Evolutionary conservation across 2,888 invertebrate species (phyloP).

Genomic region (Tenthredo notha): DNA sequence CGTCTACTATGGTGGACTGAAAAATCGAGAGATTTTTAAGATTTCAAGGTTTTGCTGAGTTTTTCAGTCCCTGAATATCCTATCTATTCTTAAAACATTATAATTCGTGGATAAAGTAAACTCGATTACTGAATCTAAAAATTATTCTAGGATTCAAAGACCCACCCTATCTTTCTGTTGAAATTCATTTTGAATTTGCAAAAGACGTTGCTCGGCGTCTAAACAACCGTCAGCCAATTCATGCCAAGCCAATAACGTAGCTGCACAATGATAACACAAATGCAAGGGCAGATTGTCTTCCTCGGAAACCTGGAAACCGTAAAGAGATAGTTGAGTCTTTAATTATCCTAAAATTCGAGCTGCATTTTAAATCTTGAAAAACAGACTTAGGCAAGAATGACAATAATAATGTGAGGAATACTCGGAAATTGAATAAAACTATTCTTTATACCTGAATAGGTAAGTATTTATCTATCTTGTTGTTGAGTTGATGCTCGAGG

Average conservation of each 20-base stretch:
- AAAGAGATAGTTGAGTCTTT: not conserved
- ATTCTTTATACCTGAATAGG: conserved; percentile 81
- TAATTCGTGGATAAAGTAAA: not conserved
- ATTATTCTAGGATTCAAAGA: not conserved
- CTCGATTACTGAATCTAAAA: not conserved
- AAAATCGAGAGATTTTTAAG: not conserved
- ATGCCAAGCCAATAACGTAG: conserved; percentile 84
- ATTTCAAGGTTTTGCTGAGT: not conserved
- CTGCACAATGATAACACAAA: conserved; percentile 84
- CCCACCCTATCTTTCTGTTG: conserved; percentile 57
- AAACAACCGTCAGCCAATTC: conserved; percentile 81
- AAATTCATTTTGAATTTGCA: conserved; percentile 62
- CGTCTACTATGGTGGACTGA: not conserved
- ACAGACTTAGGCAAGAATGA: not conserved
- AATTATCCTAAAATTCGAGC: not conserved
- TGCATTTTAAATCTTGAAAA: no score
- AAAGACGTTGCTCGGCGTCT: conserved; percentile 79
- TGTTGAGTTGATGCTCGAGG: conserved; percentile 81
- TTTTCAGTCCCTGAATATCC: not conserved
- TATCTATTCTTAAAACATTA: not conserved
- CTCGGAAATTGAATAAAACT: not conserved
- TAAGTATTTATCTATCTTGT: conserved; percentile 84
- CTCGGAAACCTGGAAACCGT: conserved; percentile 77
- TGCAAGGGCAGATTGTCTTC: conserved; percentile 81
- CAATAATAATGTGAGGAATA: not conserved